Base-by-base conservation (phyloP, 2,888 invertebrate species). In the Melitaea athalia region DNA sequence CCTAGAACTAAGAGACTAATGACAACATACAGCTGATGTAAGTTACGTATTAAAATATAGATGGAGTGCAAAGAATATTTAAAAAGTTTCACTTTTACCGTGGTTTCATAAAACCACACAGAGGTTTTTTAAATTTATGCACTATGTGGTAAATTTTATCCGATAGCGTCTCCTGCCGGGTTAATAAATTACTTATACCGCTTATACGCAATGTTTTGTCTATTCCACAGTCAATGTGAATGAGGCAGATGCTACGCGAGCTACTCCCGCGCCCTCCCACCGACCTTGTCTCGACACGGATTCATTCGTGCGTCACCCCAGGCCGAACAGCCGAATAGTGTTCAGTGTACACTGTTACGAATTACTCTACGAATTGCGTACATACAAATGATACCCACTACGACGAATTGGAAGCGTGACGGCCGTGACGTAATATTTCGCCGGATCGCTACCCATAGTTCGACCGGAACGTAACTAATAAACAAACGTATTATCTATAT, bases 221-320 rank as follows among this genome's bases (percentile, higher is more conserved):
- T 12, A 57, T 42, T 11, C 11, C n/a, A 59, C 69, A 45, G 17
- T 68, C 63, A 63, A 66, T 73, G 73, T 70, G 74, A 63, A 64
- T 63, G 6, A 45, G 61, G 33, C 33, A 42, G 50, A 60, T 62
- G 71, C 74, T 66, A 75, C 77, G 82, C 75, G 85, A 85, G 84
- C 85, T 86, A 86, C 84, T 79, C 85, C 81, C 83, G 87, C 87
- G 89, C 89, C 89, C 89, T 89, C 89, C 85, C 81, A 79, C 82
- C 88, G 91, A 91, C 91, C 92, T 91, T 91, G 90, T 87, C 88
- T 85, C 88, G 88, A 83, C 88, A 86, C 89, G 88, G 88, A 88
- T 89, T 90, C 91, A 88, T 88, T 87, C 85, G 86, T 89, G 89
- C 89, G 91, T 90, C 90, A 91, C 85, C 80, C 78, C 80, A 78